phyloP scores from a whole-genome alignment of 2,797 vertebrate species.

The Lycodopsis pacificus region DNA sequence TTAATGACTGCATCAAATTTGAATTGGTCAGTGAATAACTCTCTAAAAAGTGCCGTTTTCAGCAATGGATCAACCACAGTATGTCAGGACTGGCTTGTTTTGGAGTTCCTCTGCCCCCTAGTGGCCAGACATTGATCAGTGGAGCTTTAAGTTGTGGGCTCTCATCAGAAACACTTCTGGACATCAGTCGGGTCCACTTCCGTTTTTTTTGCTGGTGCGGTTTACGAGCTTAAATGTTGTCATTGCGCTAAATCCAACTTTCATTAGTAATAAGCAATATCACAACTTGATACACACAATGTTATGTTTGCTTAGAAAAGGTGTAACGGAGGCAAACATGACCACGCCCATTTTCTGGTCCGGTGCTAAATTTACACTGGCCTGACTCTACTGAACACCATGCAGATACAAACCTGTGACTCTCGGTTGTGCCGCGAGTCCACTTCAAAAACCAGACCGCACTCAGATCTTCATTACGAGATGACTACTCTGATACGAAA shows the following conservation, averaged over 20 bases:
- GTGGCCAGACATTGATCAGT: background rate
- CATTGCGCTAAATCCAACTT: background rate
- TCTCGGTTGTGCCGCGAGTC: too few species aligned
- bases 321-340: too few species aligned
- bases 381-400: too few species aligned
- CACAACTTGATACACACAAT: background rate
- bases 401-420: too few species aligned
- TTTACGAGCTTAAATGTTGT: background rate
- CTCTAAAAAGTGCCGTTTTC: too few species aligned
- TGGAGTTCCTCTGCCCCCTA: background rate
- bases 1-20: too few species aligned
- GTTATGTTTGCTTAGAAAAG: too few species aligned
- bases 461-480: slow-evolving; percentile 3
- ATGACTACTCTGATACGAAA: background rate
- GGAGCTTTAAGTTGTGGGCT: background rate
- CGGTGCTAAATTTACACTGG: too few species aligned
- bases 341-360: too few species aligned
- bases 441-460: background rate
- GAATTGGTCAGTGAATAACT: too few species aligned
- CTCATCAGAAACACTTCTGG: background rate
- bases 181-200: background rate
- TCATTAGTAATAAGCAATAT: background rate
- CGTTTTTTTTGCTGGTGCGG: background rate
- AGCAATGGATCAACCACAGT: too few species aligned
- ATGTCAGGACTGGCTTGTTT: too few species aligned